Evolutionary conservation across 1,140 invertebrate genomes (phyloP), one percentile per base, ranked within the genome.

Genomic region (Ostrea denselamellosa): DNA sequence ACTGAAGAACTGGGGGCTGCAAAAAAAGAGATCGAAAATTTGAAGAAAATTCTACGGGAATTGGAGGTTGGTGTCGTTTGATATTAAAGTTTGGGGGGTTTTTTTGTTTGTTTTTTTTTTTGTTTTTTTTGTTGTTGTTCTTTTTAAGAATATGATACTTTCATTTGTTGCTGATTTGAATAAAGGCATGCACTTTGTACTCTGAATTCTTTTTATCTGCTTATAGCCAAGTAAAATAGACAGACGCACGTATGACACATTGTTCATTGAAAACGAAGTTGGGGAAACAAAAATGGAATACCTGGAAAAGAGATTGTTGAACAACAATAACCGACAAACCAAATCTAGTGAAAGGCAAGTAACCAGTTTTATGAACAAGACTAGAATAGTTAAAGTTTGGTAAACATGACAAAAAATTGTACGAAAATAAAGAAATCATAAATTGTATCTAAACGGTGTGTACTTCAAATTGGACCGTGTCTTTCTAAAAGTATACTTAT

Each of bases 1-100:
- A 90, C 90, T 51, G 92, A 93, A 83, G 91, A 93, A 62, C 87
- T 93, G 0, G 90, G 83, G 19, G 90, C 89, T 81, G 91, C 92
- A 12, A 88, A 87, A 71, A 92, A 91, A 88, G 92, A 93, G 87
- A 92, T 93, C 54, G 93, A 93, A 84, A 88, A 91, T 84, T 86
- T 93, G 85, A 93, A 90, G 88, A 89, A 87, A 83, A 85, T 90
- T 28, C 85, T 93, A 56, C 90, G 89, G 85, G 90, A 91, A 86
- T 83, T 93, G 14, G 92, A 93, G 90, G 92, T 92, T 83, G 44
- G 82, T 19, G 10, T 17, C 34, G n/a, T 81, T 81, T 81, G 3
- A 28, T 22, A 22, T 22, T 12, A 34, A n/a, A n/a, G n/a, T n/a
- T n/a, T n/a, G n/a, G n/a, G n/a, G n/a, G n/a, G n/a, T n/a, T n/a